Percentiles rank a stretch among this genome's conserved stretches.
Evolutionary conservation across 92 coral and sea anemone genomes (phyloP).

Genomic region (Parazoanthus darwini): DNA sequence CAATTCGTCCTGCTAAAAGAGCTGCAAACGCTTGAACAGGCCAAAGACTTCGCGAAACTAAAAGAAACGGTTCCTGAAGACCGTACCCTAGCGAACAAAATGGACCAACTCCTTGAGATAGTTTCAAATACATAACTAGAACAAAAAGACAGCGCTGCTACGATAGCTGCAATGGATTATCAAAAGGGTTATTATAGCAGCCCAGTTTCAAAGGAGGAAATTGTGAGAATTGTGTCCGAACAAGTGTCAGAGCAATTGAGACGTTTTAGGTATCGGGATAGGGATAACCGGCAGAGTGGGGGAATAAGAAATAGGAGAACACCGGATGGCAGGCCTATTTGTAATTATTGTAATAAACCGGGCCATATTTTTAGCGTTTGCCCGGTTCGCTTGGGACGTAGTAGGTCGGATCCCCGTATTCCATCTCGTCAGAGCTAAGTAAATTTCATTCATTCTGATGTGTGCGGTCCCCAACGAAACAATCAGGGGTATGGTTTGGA

Average conservation of each 20-base stretch:
- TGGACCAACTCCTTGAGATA: constrained; percentile 11
- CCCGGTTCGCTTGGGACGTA: constrained; percentile 7
- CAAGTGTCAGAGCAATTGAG: constrained; percentile 9
- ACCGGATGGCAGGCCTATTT: constrained; percentile 17
- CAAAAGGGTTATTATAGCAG: not conserved
- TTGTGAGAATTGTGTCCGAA: constrained; percentile 1
- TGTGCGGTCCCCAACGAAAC: not conserved
- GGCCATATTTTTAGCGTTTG: constrained; percentile 22
- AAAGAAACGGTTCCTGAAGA: constrained; percentile 44
- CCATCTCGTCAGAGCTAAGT: not conserved
- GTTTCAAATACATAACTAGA: not conserved
- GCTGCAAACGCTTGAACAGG: constrained; percentile 24
- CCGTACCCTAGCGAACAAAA: constrained; percentile 14
- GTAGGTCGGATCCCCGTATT: constrained; percentile 9
- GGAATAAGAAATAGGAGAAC: constrained; percentile 26
- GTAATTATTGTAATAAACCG: constrained; percentile 7
- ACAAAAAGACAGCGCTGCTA: constrained; percentile 2
- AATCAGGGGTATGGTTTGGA: not conserved
- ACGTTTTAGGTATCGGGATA: constrained; percentile 4
- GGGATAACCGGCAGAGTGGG: constrained; percentile 4
- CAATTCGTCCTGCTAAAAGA: constrained; percentile 24
- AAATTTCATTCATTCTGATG: not conserved
- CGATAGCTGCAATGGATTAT: constrained; percentile 8
- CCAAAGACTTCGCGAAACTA: constrained; percentile 26
- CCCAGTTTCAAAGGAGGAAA: constrained; percentile 3